phyloP scores from a whole-genome alignment of 2,888 invertebrate genomes.

The Atherix ibis region DNA sequence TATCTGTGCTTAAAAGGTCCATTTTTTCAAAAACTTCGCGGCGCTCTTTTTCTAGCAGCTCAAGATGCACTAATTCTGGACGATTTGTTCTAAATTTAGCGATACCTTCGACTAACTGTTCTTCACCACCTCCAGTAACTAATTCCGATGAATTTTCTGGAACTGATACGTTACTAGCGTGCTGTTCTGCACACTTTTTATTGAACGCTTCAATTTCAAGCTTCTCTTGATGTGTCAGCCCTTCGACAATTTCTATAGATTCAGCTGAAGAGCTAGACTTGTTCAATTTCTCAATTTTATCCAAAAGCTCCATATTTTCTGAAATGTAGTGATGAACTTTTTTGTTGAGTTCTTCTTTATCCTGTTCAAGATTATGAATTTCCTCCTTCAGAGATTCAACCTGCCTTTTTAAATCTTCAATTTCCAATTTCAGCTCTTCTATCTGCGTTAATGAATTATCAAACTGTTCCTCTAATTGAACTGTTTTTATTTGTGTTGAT shows the following conservation, averaged over 20 bases:
- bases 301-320: slow-evolving; percentile 58
- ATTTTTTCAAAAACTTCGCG: slow-evolving; percentile 54
- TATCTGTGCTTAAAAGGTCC: slow-evolving; percentile 44
- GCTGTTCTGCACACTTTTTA: slow-evolving; percentile 27
- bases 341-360: slow-evolving; percentile 42
- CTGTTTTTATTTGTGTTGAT: slow-evolving; percentile 60
- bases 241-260: slow-evolving; percentile 59
- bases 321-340: slow-evolving; percentile 50
- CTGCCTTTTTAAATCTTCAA: slow-evolving; percentile 36
- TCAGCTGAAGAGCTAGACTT: slow-evolving; percentile 56
- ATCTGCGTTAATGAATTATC: slow-evolving; percentile 31
- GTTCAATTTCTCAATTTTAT: slow-evolving; percentile 55
- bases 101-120: slow-evolving; percentile 40
- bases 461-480: slow-evolving; percentile 63
- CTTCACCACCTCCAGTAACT: slow-evolving; percentile 22
- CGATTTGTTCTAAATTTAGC: slow-evolving; percentile 45
- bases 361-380: slow-evolving; percentile 40
- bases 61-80: slow-evolving; percentile 47
- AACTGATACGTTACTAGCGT: slow-evolving; percentile 6
- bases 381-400: slow-evolving; percentile 38
- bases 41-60: slow-evolving; percentile 50
- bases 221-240: slow-evolving; percentile 53
- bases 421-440: slow-evolving; percentile 34
- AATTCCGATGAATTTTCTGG: slow-evolving; percentile 9
- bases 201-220: slow-evolving; percentile 52